These are phyloP conservation scores for Unio delphinus DNA, from an alignment of 2,888 invertebrate genomes.

Conservation along the genomic window DNA sequence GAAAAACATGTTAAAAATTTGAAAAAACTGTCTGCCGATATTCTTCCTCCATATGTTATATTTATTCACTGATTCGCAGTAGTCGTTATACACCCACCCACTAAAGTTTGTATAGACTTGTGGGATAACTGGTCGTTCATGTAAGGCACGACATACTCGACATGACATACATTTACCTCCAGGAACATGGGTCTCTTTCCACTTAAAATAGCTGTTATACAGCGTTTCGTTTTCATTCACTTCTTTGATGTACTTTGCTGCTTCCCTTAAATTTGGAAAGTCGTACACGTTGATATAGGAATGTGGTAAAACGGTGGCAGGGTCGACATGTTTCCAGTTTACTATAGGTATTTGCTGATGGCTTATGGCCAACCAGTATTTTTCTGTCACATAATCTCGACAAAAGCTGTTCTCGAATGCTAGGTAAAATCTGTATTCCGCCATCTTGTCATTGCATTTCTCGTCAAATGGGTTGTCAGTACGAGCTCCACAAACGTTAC, in stretches of 20 bases:
- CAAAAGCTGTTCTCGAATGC: conserved; percentile 24
- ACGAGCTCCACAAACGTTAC: neutral
- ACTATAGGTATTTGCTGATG: conserved; percentile 17
- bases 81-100: conserved; percentile 40
- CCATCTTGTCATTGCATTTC: conserved; percentile 4
- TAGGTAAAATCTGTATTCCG: conserved; percentile 17
- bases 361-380: conserved; percentile 20
- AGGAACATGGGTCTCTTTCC: conserved; percentile 19
- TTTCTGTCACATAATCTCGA: conserved; percentile 20
- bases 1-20: too few relatives aligned
- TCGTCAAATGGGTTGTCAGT: conserved; percentile 8
- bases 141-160: conserved; percentile 46
- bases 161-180: conserved; percentile 35
- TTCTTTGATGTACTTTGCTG: conserved; percentile 19
- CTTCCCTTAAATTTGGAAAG: conserved; percentile 14
- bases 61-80: conserved; percentile 31
- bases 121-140: conserved; percentile 26
- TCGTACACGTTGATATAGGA: conserved; percentile 22
- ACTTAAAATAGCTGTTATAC: conserved; percentile 23
- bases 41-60: neutral
- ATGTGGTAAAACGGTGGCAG: conserved; percentile 13
- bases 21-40: too few relatives aligned
- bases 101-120: conserved; percentile 37
- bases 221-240: conserved; percentile 16
- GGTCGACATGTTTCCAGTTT: conserved; percentile 14